These are phyloP conservation scores for Heliangelus exortis DNA, from an alignment of 2,797 vertebrate genomes.

Conservation along the genomic window DNA sequence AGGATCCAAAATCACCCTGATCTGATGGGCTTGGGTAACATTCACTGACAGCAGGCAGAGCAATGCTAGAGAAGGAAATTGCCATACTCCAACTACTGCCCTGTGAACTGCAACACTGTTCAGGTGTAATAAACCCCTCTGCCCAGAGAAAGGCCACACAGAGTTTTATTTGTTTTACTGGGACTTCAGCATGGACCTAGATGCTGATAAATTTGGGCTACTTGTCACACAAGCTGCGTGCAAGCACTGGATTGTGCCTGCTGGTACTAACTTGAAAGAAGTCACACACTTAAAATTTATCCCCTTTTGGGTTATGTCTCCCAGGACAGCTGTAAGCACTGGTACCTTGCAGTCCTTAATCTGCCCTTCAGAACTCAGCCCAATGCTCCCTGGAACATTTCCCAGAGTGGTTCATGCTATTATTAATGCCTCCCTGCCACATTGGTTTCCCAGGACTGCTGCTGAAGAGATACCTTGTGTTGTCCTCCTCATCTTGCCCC, in stretches of 20 bases:
- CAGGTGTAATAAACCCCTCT: background rate
- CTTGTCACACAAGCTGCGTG: background rate
- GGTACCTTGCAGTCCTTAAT: background rate
- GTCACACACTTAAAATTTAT: background rate
- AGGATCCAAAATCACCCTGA: slow-evolving; percentile 53
- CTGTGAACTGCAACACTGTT: background rate
- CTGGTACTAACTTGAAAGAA: background rate
- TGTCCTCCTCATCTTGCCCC: slow-evolving; percentile 7
- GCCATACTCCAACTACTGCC: background rate
- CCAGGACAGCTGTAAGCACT: background rate
- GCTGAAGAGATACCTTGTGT: background rate
- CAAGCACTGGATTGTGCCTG: background rate
- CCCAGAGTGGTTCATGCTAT: slow-evolving; percentile 3
- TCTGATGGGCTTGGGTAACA: slow-evolving; percentile 17
- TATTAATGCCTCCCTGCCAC: background rate
- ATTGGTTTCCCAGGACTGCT: background rate
- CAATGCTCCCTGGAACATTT: background rate
- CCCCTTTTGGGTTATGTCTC: background rate
- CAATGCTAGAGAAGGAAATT: background rate
- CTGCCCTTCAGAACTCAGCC: slow-evolving; percentile 24
- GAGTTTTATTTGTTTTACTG: background rate
- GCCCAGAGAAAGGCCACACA: background rate
- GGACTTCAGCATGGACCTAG: background rate
- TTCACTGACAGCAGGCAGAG: background rate
- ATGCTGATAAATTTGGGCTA: background rate